These are phyloP conservation scores for Procavia capensis DNA, from an alignment of 2,113 vertebrate species.

Conservation along the genomic window DNA sequence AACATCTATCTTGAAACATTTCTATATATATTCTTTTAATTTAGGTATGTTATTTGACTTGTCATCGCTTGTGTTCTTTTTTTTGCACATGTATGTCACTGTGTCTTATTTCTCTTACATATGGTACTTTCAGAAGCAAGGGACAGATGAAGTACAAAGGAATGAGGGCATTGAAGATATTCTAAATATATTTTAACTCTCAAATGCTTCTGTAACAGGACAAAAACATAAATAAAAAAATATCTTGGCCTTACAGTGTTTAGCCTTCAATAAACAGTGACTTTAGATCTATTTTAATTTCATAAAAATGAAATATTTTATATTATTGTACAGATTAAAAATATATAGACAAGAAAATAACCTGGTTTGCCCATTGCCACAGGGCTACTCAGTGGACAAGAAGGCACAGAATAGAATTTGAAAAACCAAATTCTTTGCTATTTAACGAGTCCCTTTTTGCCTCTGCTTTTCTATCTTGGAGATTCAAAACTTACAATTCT, in stretches of 20 bases:
- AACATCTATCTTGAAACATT: not conserved
- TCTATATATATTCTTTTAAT: not conserved
- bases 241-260: not conserved
- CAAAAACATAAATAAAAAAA: not conserved
- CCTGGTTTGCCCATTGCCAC: not conserved
- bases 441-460: not conserved
- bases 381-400: not conserved
- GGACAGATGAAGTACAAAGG: not conserved
- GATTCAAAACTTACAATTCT: constrained; percentile 46
- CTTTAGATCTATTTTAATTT: constrained; percentile 14
- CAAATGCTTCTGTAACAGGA: not conserved
- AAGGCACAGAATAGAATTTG: not conserved
- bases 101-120: not conserved
- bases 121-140: not conserved
- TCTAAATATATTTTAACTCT: not conserved
- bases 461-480: not conserved
- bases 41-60: not conserved
- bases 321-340: constrained; percentile 22
- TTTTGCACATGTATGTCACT: constrained; percentile 2
- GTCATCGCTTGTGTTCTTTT: not conserved
- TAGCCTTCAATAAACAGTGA: not conserved
- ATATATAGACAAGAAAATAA: not conserved
- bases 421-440: constrained; percentile 4
- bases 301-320: not conserved
- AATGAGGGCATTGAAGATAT: not conserved